Evolutionary conservation across 1,140 invertebrate genomes (phyloP).

Genomic region (Aphelenchoides avenae): DNA sequence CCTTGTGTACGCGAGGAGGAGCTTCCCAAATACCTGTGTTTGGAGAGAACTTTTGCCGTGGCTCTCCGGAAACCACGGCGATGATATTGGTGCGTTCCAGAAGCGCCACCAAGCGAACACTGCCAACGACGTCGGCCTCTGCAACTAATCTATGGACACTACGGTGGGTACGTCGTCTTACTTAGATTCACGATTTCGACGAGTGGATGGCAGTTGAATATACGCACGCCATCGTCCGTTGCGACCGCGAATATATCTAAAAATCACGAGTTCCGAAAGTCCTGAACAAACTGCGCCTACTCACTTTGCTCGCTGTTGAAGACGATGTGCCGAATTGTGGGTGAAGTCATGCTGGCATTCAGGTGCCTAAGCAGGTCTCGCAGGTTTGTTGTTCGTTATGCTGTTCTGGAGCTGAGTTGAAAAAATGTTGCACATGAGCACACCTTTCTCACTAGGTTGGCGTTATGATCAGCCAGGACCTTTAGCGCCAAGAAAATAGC

Average conservation of each 20-base stretch:
- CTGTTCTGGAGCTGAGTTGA: too few relatives aligned
- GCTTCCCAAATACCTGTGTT: slow-evolving; percentile 1
- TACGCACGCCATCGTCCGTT: slow-evolving; percentile 8
- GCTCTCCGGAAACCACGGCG: slow-evolving; percentile 19
- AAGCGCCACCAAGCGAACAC: slow-evolving; percentile 15
- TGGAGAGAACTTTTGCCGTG: slow-evolving; percentile 13
- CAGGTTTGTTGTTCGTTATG: too few relatives aligned
- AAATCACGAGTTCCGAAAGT: slow-evolving; percentile 1
- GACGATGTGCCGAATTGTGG: slow-evolving; percentile 4
- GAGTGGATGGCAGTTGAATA: slow-evolving; percentile 15
- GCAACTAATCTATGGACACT: neutral
- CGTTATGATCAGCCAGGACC: too few relatives aligned
- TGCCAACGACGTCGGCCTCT: slow-evolving; percentile 13
- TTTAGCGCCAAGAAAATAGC: too few relatives aligned
- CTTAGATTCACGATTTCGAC: slow-evolving; percentile 22
- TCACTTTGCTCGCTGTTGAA: slow-evolving; percentile 8
- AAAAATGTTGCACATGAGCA: too few relatives aligned
- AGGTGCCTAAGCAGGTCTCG: too few relatives aligned
- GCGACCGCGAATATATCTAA: slow-evolving; percentile 17
- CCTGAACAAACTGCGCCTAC: neutral
- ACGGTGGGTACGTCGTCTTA: neutral
- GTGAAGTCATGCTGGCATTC: slow-evolving; percentile 10
- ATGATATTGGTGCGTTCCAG: slow-evolving; percentile 20
- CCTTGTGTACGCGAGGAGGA: neutral
- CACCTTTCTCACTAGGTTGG: too few relatives aligned